phyloP scores from a whole-genome alignment of 2,797 vertebrate genomes.

The Sebastes diploproa region DNA sequence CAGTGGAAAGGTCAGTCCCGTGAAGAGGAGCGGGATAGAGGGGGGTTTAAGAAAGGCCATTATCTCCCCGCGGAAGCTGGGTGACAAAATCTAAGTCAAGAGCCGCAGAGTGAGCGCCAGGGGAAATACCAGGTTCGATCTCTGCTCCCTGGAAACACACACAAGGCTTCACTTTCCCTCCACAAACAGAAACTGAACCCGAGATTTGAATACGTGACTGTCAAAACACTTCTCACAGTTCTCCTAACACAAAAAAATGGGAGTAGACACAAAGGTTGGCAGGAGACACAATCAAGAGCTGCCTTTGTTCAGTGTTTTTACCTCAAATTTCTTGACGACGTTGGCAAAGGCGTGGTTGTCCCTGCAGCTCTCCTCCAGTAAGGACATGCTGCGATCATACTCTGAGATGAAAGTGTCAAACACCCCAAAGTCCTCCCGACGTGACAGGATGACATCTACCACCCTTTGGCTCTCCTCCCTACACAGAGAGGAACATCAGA shows the following conservation, averaged over 20 bases:
- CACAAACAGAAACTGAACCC: slow-evolving; percentile 22
- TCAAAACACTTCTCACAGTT: slow-evolving; percentile 3
- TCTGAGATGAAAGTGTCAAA: slow-evolving; percentile 89
- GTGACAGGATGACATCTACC: slow-evolving; percentile 89
- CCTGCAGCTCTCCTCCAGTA: slow-evolving; percentile 88
- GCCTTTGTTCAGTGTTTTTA: slow-evolving; percentile 62
- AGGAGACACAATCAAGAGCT: not conserved
- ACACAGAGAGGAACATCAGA: not conserved
- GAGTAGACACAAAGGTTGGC: not conserved
- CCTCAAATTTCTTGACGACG: slow-evolving; percentile 90
- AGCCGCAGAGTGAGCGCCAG: slow-evolving; percentile 15
- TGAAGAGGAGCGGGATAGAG: slow-evolving; percentile 33
- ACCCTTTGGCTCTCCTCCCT: slow-evolving; percentile 93
- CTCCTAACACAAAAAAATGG: not conserved
- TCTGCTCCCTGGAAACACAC: slow-evolving; percentile 18
- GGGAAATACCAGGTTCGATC: slow-evolving; percentile 33
- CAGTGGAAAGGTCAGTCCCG: slow-evolving; percentile 64
- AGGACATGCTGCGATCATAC: slow-evolving; percentile 90
- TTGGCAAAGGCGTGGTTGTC: slow-evolving; percentile 80
- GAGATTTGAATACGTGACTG: slow-evolving; percentile 13
- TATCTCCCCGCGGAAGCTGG: slow-evolving; percentile 43
- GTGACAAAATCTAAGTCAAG: slow-evolving; percentile 51
- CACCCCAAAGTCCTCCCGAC: slow-evolving; percentile 83
- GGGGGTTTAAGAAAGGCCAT: slow-evolving; percentile 51
- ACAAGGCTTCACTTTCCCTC: slow-evolving; percentile 17